Base-by-base conservation (phyloP, 2,888 invertebrate genomes). In the Gymnosoma rotundatum region DNA sequence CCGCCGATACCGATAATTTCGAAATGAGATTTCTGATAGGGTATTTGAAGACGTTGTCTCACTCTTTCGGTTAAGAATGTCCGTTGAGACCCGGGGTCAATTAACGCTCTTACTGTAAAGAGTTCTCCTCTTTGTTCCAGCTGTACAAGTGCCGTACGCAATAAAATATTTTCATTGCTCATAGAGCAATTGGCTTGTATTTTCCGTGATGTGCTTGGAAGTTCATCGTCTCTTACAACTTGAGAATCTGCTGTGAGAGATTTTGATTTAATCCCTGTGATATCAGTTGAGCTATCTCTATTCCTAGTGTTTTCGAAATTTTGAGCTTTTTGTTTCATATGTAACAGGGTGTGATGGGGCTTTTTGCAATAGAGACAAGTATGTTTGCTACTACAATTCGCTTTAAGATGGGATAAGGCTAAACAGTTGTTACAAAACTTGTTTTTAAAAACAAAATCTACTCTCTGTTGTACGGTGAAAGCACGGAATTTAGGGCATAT, bases 1-100 rank as follows among this genome's bases (percentile, higher is more conserved):
- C 64, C 64, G 16, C 64, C 64, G 32, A 66, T 66, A 25, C 50
- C 50, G n/a, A 48, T n/a, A 50, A 66, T 48, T 66, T 66, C 50
- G 25, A 50, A 66, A 21, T n/a, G 12, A 0, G 61, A 16, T 9
- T 66, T 56, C 20, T 52, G 20, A 20, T 63, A 63, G 6, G 63
- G 45, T 14, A 63, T 12, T 42, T 45, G 42, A 14, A 63, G 63
- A 4, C 48, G 14, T 21, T 25, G 6, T 64, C 45, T 25, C 25
- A 25, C 25, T 25, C 4, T 48, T 14, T 48, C 25, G 5, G 5
- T 38, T 25, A 25, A 25, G 4, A 25, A 25, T 25, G 25, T 25
- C 25, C 25, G 25, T 25, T 66, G 66, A 32, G 66, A 66, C 2
- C 32, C 32, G 1, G 67, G 52, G 20, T 67, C 67, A 25, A 67